Conservation (phyloP, 2,113 vertebrate species). For the Aldabrachelys gigantea region DNA sequence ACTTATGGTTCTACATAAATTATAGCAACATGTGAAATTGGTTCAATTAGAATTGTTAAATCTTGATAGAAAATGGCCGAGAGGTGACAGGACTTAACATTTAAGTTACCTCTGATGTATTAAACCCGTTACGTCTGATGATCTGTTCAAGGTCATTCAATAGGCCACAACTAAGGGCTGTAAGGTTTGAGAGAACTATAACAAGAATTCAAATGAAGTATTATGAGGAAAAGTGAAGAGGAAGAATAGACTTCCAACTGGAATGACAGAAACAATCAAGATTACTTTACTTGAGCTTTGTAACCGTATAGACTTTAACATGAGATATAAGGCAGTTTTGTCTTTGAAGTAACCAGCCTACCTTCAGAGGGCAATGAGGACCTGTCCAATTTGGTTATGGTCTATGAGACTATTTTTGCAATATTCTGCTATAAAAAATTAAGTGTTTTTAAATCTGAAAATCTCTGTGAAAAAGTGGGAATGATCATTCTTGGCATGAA, state of each 20-base stretch:
- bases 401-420: background rate
- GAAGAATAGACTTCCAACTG: background rate
- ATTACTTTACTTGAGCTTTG: background rate
- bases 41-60: background rate
- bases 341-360: background rate
- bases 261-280: background rate
- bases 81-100: background rate
- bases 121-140: slow-evolving; percentile 14
- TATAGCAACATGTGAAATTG: background rate
- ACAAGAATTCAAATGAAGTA: slow-evolving; percentile 27
- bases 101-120: slow-evolving; percentile 18
- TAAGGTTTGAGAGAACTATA: background rate
- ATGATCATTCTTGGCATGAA: background rate
- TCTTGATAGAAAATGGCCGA: background rate
- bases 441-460: background rate
- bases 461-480: background rate
- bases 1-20: background rate
- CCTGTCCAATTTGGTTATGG: fast-evolving
- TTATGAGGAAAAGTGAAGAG: background rate
- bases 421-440: background rate
- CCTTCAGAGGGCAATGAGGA: background rate
- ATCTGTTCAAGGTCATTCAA: background rate
- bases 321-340: background rate
- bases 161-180: background rate
- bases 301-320: background rate